Conservation (phyloP, 2,888 invertebrate species). For the Lochmaea crataegi region DNA sequence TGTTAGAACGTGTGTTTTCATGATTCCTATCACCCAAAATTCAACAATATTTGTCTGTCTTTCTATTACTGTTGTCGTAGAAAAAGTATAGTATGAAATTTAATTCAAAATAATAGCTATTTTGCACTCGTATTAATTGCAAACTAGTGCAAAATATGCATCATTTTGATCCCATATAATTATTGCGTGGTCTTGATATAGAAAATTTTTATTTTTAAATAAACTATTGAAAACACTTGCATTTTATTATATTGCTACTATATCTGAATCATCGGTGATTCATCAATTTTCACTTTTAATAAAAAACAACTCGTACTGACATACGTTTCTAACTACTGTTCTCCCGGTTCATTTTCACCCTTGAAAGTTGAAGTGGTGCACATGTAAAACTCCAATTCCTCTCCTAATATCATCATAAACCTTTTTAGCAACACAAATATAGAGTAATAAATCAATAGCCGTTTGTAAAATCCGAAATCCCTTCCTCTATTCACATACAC, state of each 20-base stretch:
- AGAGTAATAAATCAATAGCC: slow-evolving; percentile 54
- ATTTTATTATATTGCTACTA: background rate
- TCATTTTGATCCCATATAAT: no score
- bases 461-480: slow-evolving; percentile 53
- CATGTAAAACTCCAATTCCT: slow-evolving; percentile 44
- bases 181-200: no score
- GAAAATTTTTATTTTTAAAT: no score
- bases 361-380: slow-evolving; percentile 34
- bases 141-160: no score
- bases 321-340: slow-evolving; percentile 14
- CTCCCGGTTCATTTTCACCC: slow-evolving; percentile 25
- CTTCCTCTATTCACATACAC: slow-evolving; percentile 46
- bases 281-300: slow-evolving; percentile 21
- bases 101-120: no score
- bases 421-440: slow-evolving; percentile 50
- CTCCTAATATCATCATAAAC: slow-evolving; percentile 50
- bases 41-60: no score
- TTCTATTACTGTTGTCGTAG: no score
- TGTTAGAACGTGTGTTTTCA: no score
- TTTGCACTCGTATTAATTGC: no score
- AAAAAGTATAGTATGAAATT: no score
- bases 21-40: no score
- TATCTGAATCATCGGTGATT: background rate
- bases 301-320: slow-evolving; percentile 14
- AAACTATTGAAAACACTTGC: background rate